Conservation (phyloP, 2,797 vertebrate species). For the Antrozous pallidus region DNA sequence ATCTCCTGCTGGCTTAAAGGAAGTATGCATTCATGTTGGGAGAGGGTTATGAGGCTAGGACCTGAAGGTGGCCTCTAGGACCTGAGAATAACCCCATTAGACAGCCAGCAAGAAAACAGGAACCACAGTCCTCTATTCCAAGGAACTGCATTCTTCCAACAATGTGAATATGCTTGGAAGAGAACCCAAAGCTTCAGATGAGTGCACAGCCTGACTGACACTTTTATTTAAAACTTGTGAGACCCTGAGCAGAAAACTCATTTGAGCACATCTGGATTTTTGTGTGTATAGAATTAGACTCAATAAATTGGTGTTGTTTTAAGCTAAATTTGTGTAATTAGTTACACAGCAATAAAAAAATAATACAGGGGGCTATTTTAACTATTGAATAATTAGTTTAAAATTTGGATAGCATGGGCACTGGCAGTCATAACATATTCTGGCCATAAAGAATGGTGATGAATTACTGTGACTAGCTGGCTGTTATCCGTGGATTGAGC, state of each 20-base stretch:
- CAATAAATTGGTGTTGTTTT: background rate
- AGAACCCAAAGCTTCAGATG: background rate
- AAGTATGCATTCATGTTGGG: background rate
- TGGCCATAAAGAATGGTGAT: background rate
- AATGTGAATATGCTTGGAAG: background rate
- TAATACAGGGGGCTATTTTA: background rate
- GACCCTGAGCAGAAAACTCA: background rate
- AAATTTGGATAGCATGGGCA: background rate
- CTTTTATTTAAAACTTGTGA: background rate
- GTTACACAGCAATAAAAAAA: background rate
- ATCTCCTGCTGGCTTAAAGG: background rate
- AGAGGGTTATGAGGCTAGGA: background rate
- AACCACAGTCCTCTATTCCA: background rate
- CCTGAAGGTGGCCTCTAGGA: background rate
- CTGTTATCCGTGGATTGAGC: background rate
- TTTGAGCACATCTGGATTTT: background rate
- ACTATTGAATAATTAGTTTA: background rate
- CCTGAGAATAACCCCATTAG: background rate
- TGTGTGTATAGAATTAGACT: background rate
- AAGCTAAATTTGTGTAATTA: background rate
- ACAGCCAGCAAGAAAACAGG: background rate
- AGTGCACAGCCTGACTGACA: background rate
- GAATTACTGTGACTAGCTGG: background rate
- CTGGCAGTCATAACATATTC: background rate
- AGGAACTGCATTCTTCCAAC: background rate